Base-by-base conservation (phyloP, 2,888 invertebrate genomes). In the Nomada hirtipes region DNA sequence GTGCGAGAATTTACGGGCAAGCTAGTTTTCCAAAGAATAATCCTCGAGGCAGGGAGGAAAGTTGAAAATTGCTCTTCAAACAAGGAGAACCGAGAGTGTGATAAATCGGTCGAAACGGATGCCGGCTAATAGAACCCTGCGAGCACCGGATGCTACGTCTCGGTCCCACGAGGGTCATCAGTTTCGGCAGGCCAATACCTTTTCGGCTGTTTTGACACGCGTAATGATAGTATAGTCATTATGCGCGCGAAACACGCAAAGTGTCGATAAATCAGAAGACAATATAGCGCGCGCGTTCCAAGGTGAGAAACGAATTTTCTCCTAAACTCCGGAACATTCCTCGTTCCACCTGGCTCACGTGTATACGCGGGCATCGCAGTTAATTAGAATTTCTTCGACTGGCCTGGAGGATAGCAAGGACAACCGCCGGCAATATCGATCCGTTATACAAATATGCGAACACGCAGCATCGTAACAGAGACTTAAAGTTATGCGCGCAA, bases 1-100 rank as follows among this genome's bases (percentile, higher is more conserved):
- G 61, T 44, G 47, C 42, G 47, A 60, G 47, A 59, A 87, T 87
- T 87, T 87, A 87, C 68, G 73, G 63, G 70, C 36, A 7, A 36
- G 36, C 76, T 63, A 69, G 64, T 78, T 86, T 83, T 36, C 61
- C 78, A 47, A 68, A 71, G 79, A 80, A 87, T 86, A 77, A 84
- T 87, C 72, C 84, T 63, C 78, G 57, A 55, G 72, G 82, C 69
- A 69, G 69, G 26, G 74, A 67, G 57, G 57, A 87, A 86, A 87
- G 64, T 87, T 87, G 29, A 80, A 87, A 87, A 87, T 87, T 87
- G 82, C 77, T 75, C 59, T 73, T 82, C 71, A 64, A 86, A 85
- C 61, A 78, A 67, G 29, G 76, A 52, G 61, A 69, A 71, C 65
- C 60, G 55, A 63, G 52, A 71, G 64, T 50, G 68, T 74, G 76